Conservation (phyloP, 1,140 invertebrate genomes). For the Episyrphus balteatus region DNA sequence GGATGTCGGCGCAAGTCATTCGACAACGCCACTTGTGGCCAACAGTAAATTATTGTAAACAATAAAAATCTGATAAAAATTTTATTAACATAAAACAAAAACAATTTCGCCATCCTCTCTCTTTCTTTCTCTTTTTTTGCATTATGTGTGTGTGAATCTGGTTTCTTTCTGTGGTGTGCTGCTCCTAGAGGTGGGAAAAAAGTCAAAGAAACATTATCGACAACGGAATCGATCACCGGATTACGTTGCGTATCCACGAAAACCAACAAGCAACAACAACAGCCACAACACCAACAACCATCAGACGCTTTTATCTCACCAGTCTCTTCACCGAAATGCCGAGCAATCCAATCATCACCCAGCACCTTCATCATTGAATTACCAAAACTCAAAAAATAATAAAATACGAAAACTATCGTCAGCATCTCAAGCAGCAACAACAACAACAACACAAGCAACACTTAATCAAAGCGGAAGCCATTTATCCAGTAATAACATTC, state of each 20-base stretch:
- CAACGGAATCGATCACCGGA: conserved; percentile 1
- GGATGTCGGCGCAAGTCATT: conserved; percentile 1
- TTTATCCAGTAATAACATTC: conserved; percentile 4
- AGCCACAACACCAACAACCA: conserved; percentile 6
- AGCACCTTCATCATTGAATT: conserved; percentile 11
- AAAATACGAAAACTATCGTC: no score
- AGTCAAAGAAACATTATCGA: not conserved
- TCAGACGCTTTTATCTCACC: no score
- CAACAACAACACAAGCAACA: conserved; percentile 15
- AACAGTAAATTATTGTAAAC: conserved; percentile 40
- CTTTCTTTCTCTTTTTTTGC: conserved; percentile 18
- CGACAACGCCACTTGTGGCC: conserved; percentile 37
- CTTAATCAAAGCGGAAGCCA: conserved; percentile 9
- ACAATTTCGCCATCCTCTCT: conserved; percentile 28
- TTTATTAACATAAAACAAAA: conserved; percentile 17
- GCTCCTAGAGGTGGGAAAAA: not conserved
- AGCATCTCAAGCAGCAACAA: conserved; percentile 9
- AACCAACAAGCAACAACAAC: conserved; percentile 3
- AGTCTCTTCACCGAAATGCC: no score
- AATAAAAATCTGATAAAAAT: conserved; percentile 18
- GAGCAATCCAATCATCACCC: not conserved
- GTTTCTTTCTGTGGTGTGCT: not conserved
- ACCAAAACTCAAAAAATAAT: no score
- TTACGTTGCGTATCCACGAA: conserved; percentile 5
- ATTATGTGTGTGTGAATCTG: conserved; percentile 11